A percentile compares a stretch with the other conserved stretches of the same genome.
Evolutionary conservation across 1,140 invertebrate species (phyloP).

Genomic region (Helicoverpa zea): DNA sequence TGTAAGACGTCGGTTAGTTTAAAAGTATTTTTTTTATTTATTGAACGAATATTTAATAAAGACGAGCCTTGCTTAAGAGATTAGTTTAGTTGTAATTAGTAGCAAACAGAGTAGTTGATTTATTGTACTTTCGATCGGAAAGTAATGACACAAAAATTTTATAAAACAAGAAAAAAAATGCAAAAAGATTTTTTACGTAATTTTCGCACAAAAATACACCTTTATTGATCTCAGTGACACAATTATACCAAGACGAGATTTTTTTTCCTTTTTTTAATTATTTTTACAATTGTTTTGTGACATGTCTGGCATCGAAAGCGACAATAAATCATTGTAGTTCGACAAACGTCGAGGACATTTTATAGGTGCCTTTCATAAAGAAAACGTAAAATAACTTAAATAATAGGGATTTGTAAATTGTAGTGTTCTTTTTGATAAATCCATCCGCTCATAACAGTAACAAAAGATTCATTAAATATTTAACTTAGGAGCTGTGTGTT

Average conservation of each 20-base stretch:
- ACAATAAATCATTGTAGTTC: constrained; percentile 71
- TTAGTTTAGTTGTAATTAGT: constrained; percentile 83
- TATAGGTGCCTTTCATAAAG: constrained; percentile 85
- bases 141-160: constrained; percentile 27
- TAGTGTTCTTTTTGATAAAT: constrained; percentile 78
- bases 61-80: constrained; percentile 85
- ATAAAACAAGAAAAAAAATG: constrained; percentile 21
- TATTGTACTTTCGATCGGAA: constrained; percentile 71
- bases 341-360: constrained; percentile 78
- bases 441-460: constrained; percentile 74
- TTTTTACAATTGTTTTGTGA: constrained; percentile 32
- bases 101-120: constrained; percentile 67
- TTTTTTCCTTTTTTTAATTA: constrained; percentile 23
- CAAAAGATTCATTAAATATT: constrained; percentile 60
- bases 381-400: constrained; percentile 72
- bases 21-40: constrained; percentile 77
- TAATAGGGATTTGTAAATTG: constrained; percentile 74
- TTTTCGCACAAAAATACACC: constrained; percentile 39
- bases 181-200: constrained; percentile 36
- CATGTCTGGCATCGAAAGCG: constrained; percentile 64
- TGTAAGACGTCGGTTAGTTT: constrained; percentile 74
- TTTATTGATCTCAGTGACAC: constrained; percentile 45
- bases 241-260: constrained; percentile 15
- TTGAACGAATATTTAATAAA: constrained; percentile 84
- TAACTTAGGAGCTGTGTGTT: constrained; percentile 61